Evolutionary conservation across 2,797 vertebrate genomes (phyloP), one percentile per base, ranked within the genome.

Genomic region (Leptodactylus fallax): DNA sequence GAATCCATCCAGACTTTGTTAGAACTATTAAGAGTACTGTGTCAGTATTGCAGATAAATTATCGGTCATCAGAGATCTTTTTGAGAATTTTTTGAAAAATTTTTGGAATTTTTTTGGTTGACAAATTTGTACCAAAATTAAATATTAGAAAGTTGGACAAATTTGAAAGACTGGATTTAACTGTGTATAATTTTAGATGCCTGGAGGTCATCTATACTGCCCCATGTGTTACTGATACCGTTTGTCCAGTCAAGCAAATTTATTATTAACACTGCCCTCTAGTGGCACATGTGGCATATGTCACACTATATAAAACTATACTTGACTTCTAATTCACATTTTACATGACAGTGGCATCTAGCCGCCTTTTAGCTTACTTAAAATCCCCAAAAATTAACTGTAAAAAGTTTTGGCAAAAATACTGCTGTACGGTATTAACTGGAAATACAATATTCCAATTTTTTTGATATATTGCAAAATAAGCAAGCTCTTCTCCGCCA

Each of bases 301-400:
- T 19, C 58, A 63, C n/a, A n/a, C n/a, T n/a, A n/a, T n/a, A n/a
- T n/a, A 16, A 79, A 61, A 11, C 12, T 21, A 45, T 27, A 11
- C 71, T 49, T 49, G 36, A 11, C 71, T 79, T 80, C n/a, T 49
- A 45, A n/a, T 81, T 81, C 58, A 81, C 60, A 81, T 63, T 81
- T 9, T 7, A 63, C 21, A 47, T 12, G 13, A 6, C 36, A 49
- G 45, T n/a, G 25, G 5, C 36, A 47, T 25, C 12, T n/a, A 81
- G 36, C 3, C 17, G 11, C 0, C 10, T 3, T 14, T 65, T 56
- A 63, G 58, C 19, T 47, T 81, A 63, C 13, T 14, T 21, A 12
- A 49, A 60, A 63, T 3, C 21, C n/a, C 21, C 21, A 36, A 36
- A 36, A 36, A 36, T 36, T 1, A 36, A 36, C 36, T 21, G 7